These are phyloP conservation scores for Microplitis demolitor DNA, from an alignment of 1,140 invertebrate genomes.

Conservation along the genomic window DNA sequence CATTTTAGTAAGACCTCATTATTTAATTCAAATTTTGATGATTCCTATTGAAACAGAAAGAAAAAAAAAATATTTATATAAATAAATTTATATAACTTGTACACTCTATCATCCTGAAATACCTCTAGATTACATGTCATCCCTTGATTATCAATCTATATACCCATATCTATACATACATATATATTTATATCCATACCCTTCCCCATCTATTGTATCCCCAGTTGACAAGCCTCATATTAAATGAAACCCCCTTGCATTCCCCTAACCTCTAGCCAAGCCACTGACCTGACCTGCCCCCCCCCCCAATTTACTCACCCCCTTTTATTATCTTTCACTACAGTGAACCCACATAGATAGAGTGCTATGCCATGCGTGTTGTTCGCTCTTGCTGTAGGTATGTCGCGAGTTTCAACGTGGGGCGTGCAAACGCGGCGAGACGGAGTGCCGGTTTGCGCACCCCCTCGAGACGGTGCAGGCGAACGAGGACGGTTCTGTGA, in stretches of 20 bases:
- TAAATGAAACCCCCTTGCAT: neutral
- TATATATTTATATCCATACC: neutral
- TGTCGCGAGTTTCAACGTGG: conserved; percentile 98
- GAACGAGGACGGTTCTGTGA: conserved; percentile 94
- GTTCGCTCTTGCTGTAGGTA: conserved; percentile 77
- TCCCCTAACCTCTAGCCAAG: neutral
- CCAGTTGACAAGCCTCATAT: conserved; percentile 4
- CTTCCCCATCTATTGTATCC: neutral
- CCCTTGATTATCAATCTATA: too few species aligned
- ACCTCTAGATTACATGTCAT: too few species aligned
- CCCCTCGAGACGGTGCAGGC: conserved; percentile 91
- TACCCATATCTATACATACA: neutral
- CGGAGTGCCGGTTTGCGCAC: conserved; percentile 97
- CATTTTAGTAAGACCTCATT: too few species aligned
- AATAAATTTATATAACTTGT: too few species aligned
- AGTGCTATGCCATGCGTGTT: conserved; percentile 61
- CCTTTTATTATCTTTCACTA: neutral
- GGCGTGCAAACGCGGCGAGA: conserved; percentile 93
- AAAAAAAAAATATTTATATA: too few species aligned
- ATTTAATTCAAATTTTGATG: too few species aligned
- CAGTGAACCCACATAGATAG: conserved; percentile 53
- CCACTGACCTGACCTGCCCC: neutral
- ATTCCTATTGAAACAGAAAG: too few species aligned
- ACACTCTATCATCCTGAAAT: too few species aligned
- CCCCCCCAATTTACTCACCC: neutral